A percentile compares a stretch with the other conserved stretches of the same genome.
Evolutionary conservation across 23 tunicate species (phyloP).

Genomic region (Ascidia mentula): DNA sequence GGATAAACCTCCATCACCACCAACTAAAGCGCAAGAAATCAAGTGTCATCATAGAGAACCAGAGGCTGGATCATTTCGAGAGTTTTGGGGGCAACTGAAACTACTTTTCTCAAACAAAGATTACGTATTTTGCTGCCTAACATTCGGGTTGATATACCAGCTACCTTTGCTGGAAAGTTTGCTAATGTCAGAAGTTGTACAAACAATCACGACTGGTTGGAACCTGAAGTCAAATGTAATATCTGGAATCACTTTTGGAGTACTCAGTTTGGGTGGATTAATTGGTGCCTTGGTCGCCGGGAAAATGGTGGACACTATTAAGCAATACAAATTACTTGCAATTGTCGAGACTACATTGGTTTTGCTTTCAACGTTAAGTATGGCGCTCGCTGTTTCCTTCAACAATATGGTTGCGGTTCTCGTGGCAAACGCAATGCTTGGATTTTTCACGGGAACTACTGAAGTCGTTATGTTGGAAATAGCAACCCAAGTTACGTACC

Average conservation of each 20-base stretch:
- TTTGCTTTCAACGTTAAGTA: neutral
- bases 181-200: neutral
- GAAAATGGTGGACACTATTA: neutral
- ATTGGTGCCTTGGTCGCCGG: neutral
- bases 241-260: neutral
- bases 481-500: neutral
- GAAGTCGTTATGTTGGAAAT: neutral
- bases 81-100: neutral
- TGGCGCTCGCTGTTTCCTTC: neutral
- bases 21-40: neutral
- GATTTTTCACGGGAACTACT: neutral
- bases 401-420: neutral
- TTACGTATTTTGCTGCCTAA: neutral
- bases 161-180: neutral
- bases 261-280: neutral
- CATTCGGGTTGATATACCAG: neutral
- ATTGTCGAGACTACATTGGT: neutral
- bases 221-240: neutral
- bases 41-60: no score
- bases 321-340: neutral
- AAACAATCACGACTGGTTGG: neutral
- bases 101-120: neutral
- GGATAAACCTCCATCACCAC: conserved; percentile 1
- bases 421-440: neutral
- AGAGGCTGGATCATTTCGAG: neutral